A percentile compares a stretch with the other conserved stretches of the same genome.
These are phyloP conservation scores for Philantomba maxwellii DNA, from an alignment of 2,113 vertebrate genomes.

Conservation along the genomic window DNA sequence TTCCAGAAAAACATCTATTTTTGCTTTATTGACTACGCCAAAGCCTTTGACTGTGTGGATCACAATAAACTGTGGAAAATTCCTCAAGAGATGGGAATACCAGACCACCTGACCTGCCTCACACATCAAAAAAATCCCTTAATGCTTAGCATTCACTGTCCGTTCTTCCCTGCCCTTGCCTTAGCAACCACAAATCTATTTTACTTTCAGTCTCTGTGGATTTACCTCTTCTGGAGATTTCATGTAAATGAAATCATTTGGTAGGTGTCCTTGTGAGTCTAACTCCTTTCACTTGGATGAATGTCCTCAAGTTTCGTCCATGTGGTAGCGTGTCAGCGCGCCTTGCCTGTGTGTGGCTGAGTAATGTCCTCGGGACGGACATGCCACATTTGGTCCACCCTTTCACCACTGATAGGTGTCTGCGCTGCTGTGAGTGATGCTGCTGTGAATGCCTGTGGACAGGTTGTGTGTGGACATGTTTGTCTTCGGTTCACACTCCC, in stretches of 20 bases:
- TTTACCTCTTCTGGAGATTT: not conserved
- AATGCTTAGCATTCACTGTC: not conserved
- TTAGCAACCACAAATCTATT: not conserved
- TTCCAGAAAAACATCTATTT: too few relatives aligned
- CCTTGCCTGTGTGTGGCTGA: accelerated
- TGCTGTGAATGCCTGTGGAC: accelerated
- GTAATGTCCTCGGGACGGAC: accelerated
- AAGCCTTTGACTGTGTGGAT: too few relatives aligned
- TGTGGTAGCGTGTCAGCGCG: accelerated
- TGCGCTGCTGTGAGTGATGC: not conserved
- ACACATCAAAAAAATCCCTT: not conserved
- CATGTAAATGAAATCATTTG: accelerated
- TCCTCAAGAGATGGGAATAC: too few relatives aligned
- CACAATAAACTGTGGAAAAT: too few relatives aligned
- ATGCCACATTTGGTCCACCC: accelerated
- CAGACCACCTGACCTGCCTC: not conserved
- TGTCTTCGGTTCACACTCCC: not conserved
- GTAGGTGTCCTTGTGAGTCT: accelerated
- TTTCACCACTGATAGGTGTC: accelerated
- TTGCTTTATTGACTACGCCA: too few relatives aligned
- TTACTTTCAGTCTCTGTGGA: too few relatives aligned
- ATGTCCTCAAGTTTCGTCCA: accelerated
- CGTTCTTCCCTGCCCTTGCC: not conserved
- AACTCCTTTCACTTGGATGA: not conserved
- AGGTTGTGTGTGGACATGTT: accelerated